A percentile compares a stretch with the other conserved stretches of the same genome.
Evolutionary conservation across 2,113 vertebrate genomes (phyloP).

Genomic region (Platichthys flesus): DNA sequence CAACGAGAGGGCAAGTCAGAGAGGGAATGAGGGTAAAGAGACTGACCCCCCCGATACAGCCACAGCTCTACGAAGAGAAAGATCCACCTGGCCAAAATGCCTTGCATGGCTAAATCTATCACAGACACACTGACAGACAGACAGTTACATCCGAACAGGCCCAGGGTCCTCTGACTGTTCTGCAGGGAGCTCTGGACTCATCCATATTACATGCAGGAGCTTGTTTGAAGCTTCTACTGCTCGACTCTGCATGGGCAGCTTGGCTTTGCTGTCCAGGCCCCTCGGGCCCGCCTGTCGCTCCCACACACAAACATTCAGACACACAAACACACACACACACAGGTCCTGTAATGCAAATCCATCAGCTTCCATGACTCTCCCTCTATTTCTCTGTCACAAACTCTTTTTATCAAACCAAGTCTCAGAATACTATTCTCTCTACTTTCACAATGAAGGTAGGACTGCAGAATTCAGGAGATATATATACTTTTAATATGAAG

Average conservation of each 20-base stretch:
- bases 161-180: conserved; percentile 50
- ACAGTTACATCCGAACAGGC: conserved; percentile 53
- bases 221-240: conserved; percentile 74
- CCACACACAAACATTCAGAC: conserved; percentile 5
- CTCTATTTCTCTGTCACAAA: conserved; percentile 23
- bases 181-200: conserved; percentile 67
- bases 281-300: conserved; percentile 36
- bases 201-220: conserved; percentile 79
- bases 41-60: conserved; percentile 16
- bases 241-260: conserved; percentile 67
- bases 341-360: conserved; percentile 44
- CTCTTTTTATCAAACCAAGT: conserved; percentile 34
- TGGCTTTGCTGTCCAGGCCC: conserved; percentile 52
- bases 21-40: background rate
- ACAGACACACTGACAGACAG: conserved; percentile 37
- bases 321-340: conserved; percentile 31
- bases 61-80: conserved; percentile 6
- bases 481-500: conserved; percentile 25
- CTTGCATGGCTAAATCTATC: conserved; percentile 46
- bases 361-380: conserved; percentile 30
- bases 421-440: conserved; percentile 3
- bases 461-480: background rate
- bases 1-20: background rate
- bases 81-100: conserved; percentile 49
- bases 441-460: conserved; percentile 1